Evolutionary conservation across 2,888 invertebrate genomes (phyloP).

Genomic region (Pollenia angustigena): DNA sequence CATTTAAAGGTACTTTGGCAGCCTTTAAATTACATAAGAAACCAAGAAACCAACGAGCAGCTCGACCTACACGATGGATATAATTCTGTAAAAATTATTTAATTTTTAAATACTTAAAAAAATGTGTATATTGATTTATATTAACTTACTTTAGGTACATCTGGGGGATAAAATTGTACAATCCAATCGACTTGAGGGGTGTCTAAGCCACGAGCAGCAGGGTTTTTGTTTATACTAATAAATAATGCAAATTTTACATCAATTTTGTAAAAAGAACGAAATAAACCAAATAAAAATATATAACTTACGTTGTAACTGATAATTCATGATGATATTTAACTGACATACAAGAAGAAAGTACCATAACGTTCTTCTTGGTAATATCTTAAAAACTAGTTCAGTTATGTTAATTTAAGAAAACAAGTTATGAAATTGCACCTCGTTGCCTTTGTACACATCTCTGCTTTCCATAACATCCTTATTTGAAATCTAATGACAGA

Average conservation of each 20-base stretch:
- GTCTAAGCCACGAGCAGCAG: conserved; percentile 97
- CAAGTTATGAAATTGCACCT: too few relatives aligned
- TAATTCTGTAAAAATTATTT: conserved; percentile 89
- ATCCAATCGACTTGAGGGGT: conserved; percentile 99
- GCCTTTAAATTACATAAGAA: conserved; percentile 97
- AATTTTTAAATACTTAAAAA: neutral
- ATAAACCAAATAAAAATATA: neutral
- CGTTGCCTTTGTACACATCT: too few relatives aligned
- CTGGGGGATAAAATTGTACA: conserved; percentile 99
- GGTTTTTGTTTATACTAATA: conserved; percentile 98
- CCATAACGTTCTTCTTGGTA: conserved; percentile 98
- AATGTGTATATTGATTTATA: neutral
- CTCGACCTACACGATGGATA: conserved; percentile 98
- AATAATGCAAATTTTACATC: conserved; percentile 77
- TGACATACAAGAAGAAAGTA: conserved; percentile 98
- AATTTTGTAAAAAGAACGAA: neutral
- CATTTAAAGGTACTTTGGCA: conserved; percentile 96
- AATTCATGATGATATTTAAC: conserved; percentile 98
- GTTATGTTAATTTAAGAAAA: too few relatives aligned
- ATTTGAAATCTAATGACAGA: too few relatives aligned
- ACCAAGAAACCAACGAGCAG: conserved; percentile 97
- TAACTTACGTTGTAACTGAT: conserved; percentile 94
- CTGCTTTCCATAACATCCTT: too few relatives aligned
- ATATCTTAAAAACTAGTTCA: too few relatives aligned
- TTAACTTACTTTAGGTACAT: conserved; percentile 94